A percentile compares a stretch with the other conserved stretches of the same genome.
phyloP scores from a whole-genome alignment of 2,888 invertebrate species.

The Autographa gamma region DNA sequence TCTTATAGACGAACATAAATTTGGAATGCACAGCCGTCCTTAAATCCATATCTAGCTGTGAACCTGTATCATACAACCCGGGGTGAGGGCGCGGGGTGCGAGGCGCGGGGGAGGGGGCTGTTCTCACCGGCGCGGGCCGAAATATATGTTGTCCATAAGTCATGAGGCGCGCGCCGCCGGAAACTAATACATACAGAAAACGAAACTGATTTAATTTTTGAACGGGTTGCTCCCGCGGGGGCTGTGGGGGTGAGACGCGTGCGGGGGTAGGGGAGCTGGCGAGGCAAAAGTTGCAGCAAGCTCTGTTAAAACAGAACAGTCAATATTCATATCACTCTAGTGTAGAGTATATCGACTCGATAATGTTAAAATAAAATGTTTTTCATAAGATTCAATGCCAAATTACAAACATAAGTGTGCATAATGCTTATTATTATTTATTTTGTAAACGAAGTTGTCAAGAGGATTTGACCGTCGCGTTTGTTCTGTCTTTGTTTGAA shows the following conservation, averaged over 20 bases:
- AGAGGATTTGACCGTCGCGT: no score
- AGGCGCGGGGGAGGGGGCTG: neutral
- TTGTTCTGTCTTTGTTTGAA: no score
- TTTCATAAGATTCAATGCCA: no score
- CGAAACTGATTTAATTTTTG: slow-evolving; percentile 48
- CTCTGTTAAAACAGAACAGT: slow-evolving; percentile 18
- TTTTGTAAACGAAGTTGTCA: no score
- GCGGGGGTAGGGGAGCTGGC: neutral
- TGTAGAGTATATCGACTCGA: no score
- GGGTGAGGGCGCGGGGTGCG: no score
- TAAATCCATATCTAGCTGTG: neutral
- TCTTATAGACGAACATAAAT: neutral
- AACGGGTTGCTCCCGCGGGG: slow-evolving; percentile 19
- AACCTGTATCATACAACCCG: neutral
- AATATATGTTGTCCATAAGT: slow-evolving; percentile 26
- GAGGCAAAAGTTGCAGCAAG: slow-evolving; percentile 10
- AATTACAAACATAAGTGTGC: no score
- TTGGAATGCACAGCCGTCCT: neutral
- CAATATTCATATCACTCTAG: neutral
- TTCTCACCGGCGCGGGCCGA: neutral
- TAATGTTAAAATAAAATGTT: no score
- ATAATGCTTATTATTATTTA: no score
- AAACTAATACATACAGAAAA: slow-evolving; percentile 41
- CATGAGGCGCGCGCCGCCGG: slow-evolving; percentile 14
- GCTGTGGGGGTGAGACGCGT: slow-evolving; percentile 3